Evolutionary conservation across 2,888 invertebrate genomes (phyloP), one percentile per base, ranked within the genome.

Genomic region (Ceriagrion tenellum): DNA sequence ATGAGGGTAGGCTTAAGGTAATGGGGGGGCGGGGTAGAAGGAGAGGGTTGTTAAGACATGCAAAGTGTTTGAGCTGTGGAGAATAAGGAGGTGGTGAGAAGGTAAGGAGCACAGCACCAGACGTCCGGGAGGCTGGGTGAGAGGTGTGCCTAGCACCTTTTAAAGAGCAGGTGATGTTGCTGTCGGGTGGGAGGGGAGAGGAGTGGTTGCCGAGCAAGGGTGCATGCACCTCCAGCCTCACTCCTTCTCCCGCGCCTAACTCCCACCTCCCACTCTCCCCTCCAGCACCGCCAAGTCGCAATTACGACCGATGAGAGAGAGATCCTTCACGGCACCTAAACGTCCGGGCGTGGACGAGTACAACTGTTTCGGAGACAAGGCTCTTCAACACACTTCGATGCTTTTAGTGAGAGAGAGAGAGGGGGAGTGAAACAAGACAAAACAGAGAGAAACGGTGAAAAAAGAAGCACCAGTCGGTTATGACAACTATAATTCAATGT

Each of bases 41-140:
- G n/a, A n/a, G 47, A 47, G 47, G 47, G 47, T 4, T 88, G 88
- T 40, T 40, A 18, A 40, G 88, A 47, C 40, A n/a, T 55, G 89
- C 30, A 74, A 93, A 93, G 74, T 63, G 93, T 74, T 93, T 40
- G 93, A 20, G n/a, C 12, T 23, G 69, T 20, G 69, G 69, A 69
- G 69, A 59, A 59, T 6, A 12, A 20, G 59, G 10, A 4, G 59
- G 59, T 6, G 59, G 16, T 2, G 59, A 59, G 18, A 26, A 69
- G 69, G 1, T 59, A 16, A 59, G 59, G 59, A 20, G 56, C 12
- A 20, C 12, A 59, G 59, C 16, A 20, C 10, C 12, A 59, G 59
- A 59, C 12, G 47, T n/a, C 47, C 8, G 47, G 47, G 47, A 47
- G 47, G 47, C 12, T 20, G 59, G 59, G 47, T 20, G 59, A 8